Percentiles rank a stretch among this genome's conserved stretches.
phyloP scores from a whole-genome alignment of 2,888 invertebrate genomes.

The Nomada hirtipes region DNA sequence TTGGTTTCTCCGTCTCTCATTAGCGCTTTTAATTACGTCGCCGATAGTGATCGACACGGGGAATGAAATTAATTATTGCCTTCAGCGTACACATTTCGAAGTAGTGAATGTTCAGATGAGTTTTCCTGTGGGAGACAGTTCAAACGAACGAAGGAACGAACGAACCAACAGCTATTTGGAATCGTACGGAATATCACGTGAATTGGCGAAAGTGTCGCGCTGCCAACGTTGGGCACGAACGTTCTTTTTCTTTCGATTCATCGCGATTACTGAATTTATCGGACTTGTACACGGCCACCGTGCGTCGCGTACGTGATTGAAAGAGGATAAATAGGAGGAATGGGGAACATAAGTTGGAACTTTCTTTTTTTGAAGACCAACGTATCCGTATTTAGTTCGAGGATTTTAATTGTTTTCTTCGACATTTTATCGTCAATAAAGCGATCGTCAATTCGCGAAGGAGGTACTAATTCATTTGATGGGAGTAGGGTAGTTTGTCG shows the following conservation, averaged over 20 bases:
- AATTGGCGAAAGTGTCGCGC: neutral
- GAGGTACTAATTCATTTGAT: too few species aligned
- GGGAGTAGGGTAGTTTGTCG: too few species aligned
- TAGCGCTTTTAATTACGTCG: slow-evolving; percentile 41
- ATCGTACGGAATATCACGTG: neutral
- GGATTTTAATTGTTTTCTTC: too few species aligned
- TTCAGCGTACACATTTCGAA: neutral
- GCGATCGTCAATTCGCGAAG: too few species aligned
- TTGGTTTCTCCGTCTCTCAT: slow-evolving; percentile 42
- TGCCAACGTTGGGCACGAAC: too few species aligned
- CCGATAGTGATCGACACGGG: slow-evolving; percentile 28
- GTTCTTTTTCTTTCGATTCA: neutral
- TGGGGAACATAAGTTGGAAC: neutral
- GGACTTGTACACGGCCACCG: neutral
- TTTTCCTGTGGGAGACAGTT: neutral
- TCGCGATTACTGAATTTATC: neutral
- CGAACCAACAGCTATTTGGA: slow-evolving; percentile 6
- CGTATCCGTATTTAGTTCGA: too few species aligned
- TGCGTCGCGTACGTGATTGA: neutral
- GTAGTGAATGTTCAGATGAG: slow-evolving; percentile 9
- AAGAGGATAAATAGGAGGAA: neutral
- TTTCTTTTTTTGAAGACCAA: neutral
- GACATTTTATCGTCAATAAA: too few species aligned
- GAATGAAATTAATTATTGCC: slow-evolving; percentile 43
- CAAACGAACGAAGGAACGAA: neutral